Percentiles rank a stretch among this genome's conserved stretches.
Conservation (phyloP, 2,888 invertebrate species). For the Diaprepes abbreviatus region DNA sequence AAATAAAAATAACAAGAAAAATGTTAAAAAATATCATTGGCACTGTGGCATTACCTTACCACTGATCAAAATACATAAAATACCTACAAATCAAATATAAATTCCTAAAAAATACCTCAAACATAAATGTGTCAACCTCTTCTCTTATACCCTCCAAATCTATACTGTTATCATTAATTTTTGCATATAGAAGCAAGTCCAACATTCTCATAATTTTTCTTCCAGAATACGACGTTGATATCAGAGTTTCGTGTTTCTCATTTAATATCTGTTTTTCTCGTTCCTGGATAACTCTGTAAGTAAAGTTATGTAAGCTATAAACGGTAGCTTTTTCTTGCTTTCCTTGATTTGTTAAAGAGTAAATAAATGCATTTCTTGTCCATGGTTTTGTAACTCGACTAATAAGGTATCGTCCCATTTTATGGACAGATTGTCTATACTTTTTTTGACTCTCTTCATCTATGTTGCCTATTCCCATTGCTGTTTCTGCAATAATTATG, state of each 20-base stretch:
- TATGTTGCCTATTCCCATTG: conserved; percentile 52
- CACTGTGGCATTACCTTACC: no score
- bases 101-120: conserved; percentile 53
- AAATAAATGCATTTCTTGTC: conserved; percentile 44
- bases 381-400: conserved; percentile 52
- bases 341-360: conserved; percentile 25
- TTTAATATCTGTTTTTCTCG: conserved; percentile 50
- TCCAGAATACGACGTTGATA: conserved; percentile 61
- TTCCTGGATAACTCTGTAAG: conserved; percentile 55
- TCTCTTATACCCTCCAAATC: conserved; percentile 70
- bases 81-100: background rate
- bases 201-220: conserved; percentile 66
- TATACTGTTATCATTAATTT: conserved; percentile 51
- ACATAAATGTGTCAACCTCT: conserved; percentile 76
- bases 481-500: conserved; percentile 49
- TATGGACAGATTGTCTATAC: conserved; percentile 49
- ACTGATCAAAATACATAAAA: no score
- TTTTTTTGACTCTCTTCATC: conserved; percentile 35
- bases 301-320: conserved; percentile 56
- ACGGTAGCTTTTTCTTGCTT: conserved; percentile 49
- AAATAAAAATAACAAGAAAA: no score
- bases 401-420: conserved; percentile 53
- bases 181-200: conserved; percentile 56
- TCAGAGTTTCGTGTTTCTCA: conserved; percentile 51
- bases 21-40: no score